These are phyloP conservation scores for Neogobius melanostomus DNA, from an alignment of 2,113 vertebrate species.

Conservation along the genomic window DNA sequence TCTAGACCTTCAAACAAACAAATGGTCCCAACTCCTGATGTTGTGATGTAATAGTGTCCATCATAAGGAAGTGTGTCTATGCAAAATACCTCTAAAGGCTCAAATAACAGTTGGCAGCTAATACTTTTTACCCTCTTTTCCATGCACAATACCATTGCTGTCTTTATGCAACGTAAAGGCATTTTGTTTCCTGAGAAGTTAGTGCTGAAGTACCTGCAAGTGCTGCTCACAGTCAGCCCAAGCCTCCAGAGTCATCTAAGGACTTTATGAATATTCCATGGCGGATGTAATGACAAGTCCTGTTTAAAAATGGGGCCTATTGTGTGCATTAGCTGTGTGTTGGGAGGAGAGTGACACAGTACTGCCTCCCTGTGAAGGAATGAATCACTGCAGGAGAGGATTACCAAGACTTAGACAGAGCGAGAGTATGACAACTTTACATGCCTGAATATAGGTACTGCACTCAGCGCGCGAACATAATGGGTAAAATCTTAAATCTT, in stretches of 20 bases:
- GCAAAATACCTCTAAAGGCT: too few species aligned
- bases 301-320: constrained; percentile 19
- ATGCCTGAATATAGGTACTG: not conserved
- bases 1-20: too few species aligned
- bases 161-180: too few species aligned
- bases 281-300: constrained; percentile 26
- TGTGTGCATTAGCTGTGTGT: constrained; percentile 6
- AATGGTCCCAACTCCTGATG: too few species aligned
- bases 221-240: not conserved
- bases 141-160: too few species aligned
- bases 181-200: too few species aligned
- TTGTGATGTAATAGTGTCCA: too few species aligned
- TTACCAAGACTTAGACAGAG: not conserved
- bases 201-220: not conserved
- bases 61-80: too few species aligned
- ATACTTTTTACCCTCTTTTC: too few species aligned
- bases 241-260: not conserved
- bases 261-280: constrained; percentile 27
- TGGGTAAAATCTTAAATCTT: not conserved
- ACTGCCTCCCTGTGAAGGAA: constrained; percentile 74
- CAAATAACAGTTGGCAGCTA: too few species aligned
- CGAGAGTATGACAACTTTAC: constrained; percentile 4
- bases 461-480: not conserved
- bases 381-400: constrained; percentile 56
- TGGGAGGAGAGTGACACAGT: constrained; percentile 59